Evolutionary conservation across 2,113 vertebrate species (phyloP), one percentile per base, ranked within the genome.

Genomic region (Megaleporinus macrocephalus): DNA sequence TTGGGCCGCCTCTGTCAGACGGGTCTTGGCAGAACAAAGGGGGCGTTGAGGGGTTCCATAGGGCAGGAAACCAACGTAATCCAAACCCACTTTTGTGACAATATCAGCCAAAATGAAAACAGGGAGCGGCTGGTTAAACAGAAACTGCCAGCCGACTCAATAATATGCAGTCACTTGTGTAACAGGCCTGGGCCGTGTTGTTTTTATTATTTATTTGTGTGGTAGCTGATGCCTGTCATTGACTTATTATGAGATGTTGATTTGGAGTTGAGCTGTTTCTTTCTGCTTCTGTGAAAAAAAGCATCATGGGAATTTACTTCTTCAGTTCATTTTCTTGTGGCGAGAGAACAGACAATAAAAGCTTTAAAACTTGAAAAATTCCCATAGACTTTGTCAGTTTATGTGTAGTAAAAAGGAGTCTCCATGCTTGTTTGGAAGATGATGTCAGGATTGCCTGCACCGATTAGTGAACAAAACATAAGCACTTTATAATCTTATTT

Each of bases 21-120:
- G 10, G 91, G 93, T 91, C 91, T 88, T 86, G 89, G 90, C 91
- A 95, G 93, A 96, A 96, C 95, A 96, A 95, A 96, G 94, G 95
- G 88, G 91, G 93, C 92, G 93, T 94, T 95, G 94, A 96, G 89
- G 88, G 89, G 95, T 94, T 91, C 94, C 89, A 90, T 93, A 92
- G 93, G 92, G 94, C 93, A 95, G 94, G 95, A 96, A 96, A 96
- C 91, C 87, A 91, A 83, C 91, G 93, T 94, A 95, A 96, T 96
- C 92, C 93, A 92, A 94, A 95, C 91, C 93, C 92, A 93, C 93
- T 93, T 78, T 55, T 95, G 89, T 95, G 94, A 96, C 95, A 94
- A 94, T 95, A 93, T 95, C 93, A 94, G 92, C 92, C 91, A 91
- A 94, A 94, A 69, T 85, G 92, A 92, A 90, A 94, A 94, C 92